Evolutionary conservation across 1,140 invertebrate species (phyloP).

Genomic region (Mycetomoellerius zeteki): DNA sequence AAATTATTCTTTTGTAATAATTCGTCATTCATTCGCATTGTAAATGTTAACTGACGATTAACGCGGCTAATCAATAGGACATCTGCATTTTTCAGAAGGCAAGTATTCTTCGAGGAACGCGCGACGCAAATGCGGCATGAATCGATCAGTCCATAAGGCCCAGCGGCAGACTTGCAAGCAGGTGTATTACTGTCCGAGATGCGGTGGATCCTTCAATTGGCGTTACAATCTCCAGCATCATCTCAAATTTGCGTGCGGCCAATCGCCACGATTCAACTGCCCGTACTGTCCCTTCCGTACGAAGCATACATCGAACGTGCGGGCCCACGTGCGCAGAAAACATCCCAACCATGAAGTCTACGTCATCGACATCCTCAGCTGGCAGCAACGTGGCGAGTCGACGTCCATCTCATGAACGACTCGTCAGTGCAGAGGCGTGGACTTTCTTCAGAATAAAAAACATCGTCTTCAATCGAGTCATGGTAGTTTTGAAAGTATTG

Average conservation of each 20-base stretch:
- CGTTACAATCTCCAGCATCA: conserved; percentile 87
- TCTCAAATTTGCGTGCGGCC: conserved; percentile 89
- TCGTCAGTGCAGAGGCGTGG: neutral
- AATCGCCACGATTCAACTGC: conserved; percentile 88
- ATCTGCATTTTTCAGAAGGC: conserved; percentile 67
- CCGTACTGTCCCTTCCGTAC: conserved; percentile 87
- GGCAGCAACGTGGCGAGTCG: conserved; percentile 27
- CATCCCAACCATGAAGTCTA: conserved; percentile 77
- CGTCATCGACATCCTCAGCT: conserved; percentile 70
- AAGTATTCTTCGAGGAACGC: conserved; percentile 20
- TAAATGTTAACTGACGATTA: neutral
- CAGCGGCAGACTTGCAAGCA: conserved; percentile 13
- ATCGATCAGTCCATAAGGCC: neutral
- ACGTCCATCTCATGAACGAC: conserved; percentile 17
- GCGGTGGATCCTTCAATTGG: conserved; percentile 87
- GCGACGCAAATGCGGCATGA: conserved; percentile 5
- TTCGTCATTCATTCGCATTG: neutral
- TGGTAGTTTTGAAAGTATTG: neutral
- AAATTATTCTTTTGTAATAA: neutral
- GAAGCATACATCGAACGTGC: conserved; percentile 84
- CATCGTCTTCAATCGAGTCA: neutral
- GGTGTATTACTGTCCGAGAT: conserved; percentile 85
- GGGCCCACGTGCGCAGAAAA: conserved; percentile 80
- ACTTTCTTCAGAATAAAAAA: neutral
- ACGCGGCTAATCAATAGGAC: conserved; percentile 52